These are phyloP conservation scores for Xestia rhomboidea DNA, from an alignment of 2,888 invertebrate species.

Conservation along the genomic window DNA sequence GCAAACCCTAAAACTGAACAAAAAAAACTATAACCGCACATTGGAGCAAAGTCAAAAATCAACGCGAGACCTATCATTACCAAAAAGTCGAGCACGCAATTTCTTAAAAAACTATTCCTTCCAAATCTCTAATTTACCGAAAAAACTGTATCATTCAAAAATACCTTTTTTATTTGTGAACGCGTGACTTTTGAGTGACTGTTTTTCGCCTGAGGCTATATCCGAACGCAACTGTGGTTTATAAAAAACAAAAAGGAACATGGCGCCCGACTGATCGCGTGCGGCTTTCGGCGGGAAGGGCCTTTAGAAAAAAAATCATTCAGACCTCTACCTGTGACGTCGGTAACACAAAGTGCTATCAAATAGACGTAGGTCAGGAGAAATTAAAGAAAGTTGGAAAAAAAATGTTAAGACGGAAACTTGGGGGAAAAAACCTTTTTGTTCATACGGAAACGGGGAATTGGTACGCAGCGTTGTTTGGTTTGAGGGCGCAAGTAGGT, in stretches of 20 bases:
- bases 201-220: conserved; percentile 85
- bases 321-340: conserved; percentile 84
- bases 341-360: conserved; percentile 78
- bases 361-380: conserved; percentile 66
- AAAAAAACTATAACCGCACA: conserved; percentile 64
- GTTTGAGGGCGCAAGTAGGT: neutral
- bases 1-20: conserved; percentile 56
- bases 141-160: conserved; percentile 89
- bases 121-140: conserved; percentile 89
- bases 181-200: conserved; percentile 91
- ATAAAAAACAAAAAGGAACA: conserved; percentile 80
- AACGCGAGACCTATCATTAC: conserved; percentile 84
- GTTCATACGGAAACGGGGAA: conserved; percentile 8
- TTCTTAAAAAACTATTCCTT: conserved; percentile 80
- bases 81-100: conserved; percentile 85
- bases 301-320: conserved; percentile 81
- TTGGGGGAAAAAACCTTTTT: conserved; percentile 8
- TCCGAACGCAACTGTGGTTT: conserved; percentile 83
- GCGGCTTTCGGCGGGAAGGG: conserved; percentile 80
- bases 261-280: conserved; percentile 86
- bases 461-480: neutral
- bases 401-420: conserved; percentile 48
- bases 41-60: conserved; percentile 67
- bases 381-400: conserved; percentile 62
- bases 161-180: conserved; percentile 80